Evolutionary conservation across 2,888 invertebrate species (phyloP).

Genomic region (Lamproptera curius): DNA sequence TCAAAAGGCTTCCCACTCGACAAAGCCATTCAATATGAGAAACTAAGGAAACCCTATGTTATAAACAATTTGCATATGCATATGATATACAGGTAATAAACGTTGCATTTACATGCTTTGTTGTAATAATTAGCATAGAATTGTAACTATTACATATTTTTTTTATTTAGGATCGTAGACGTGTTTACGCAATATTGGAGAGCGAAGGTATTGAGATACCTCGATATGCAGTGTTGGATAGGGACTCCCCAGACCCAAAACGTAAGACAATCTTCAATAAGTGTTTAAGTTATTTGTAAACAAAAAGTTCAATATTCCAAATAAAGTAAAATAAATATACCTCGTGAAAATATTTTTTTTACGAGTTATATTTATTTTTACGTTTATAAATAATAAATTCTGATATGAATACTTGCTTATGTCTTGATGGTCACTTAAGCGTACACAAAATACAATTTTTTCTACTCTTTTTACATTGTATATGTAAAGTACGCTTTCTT

Average conservation of each 20-base stretch:
- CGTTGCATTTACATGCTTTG: background rate
- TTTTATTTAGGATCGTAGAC: slow-evolving; percentile 86
- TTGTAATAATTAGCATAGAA: background rate
- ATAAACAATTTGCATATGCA: slow-evolving; percentile 99
- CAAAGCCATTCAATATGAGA: slow-evolving; percentile 98
- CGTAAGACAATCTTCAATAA: no score
- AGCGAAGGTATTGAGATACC: slow-evolving; percentile 98
- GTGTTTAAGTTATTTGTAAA: no score
- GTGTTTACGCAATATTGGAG: slow-evolving; percentile 96
- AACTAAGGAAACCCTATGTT: slow-evolving; percentile 95
- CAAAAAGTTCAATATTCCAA: no score
- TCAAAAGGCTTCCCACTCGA: slow-evolving; percentile 99
- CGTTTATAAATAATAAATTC: background rate
- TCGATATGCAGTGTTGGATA: slow-evolving; percentile 96
- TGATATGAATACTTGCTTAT: slow-evolving; percentile 43
- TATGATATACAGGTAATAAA: slow-evolving; percentile 92
- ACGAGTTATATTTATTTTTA: no score
- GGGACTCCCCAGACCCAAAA: slow-evolving; percentile 94
- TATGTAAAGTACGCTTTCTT: no score
- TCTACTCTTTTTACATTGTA: no score
- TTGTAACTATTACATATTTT: slow-evolving; percentile 23
- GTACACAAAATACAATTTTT: no score
- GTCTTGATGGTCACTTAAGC: no score
- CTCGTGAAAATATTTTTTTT: no score
- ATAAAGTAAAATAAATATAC: no score